A percentile compares a stretch with the other conserved stretches of the same genome.
phyloP scores from a whole-genome alignment of 2,113 vertebrate species.

The Bambusicola thoracicus region DNA sequence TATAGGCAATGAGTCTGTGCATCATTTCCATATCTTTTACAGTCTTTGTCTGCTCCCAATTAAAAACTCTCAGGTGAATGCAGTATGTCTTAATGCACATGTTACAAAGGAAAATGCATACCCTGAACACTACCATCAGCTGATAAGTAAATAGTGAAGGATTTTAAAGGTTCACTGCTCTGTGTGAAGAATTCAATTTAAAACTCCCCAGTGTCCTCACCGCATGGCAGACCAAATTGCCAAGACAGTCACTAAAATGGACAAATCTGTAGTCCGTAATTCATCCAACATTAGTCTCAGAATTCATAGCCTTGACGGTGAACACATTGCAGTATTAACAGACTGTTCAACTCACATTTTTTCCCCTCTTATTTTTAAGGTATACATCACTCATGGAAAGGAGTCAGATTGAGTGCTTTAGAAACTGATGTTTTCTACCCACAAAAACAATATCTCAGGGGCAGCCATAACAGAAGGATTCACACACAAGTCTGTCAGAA shows the following conservation, averaged over 20 bases:
- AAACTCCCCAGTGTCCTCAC: constrained; percentile 17
- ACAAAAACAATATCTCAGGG: constrained; percentile 18
- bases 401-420: constrained; percentile 64
- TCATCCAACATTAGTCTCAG: background rate
- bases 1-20: constrained; percentile 7
- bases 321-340: constrained; percentile 34
- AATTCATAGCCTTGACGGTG: constrained; percentile 15
- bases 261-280: background rate
- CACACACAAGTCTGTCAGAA: background rate
- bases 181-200: constrained; percentile 38
- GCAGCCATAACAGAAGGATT: background rate
- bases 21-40: constrained; percentile 6
- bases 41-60: constrained; percentile 24
- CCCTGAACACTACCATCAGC: constrained; percentile 30
- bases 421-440: constrained; percentile 57
- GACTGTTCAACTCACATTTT: background rate
- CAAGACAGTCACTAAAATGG: background rate
- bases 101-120: constrained; percentile 53
- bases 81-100: background rate
- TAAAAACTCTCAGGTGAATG: constrained; percentile 35
- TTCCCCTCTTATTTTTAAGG: constrained; percentile 14
- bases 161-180: constrained; percentile 21
- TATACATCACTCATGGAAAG: constrained; percentile 52
- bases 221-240: background rate
- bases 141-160: constrained; percentile 20